Evolutionary conservation across 2,888 invertebrate genomes (phyloP), one percentile per base, ranked within the genome.

Genomic region (Oxytorus armatus): DNA sequence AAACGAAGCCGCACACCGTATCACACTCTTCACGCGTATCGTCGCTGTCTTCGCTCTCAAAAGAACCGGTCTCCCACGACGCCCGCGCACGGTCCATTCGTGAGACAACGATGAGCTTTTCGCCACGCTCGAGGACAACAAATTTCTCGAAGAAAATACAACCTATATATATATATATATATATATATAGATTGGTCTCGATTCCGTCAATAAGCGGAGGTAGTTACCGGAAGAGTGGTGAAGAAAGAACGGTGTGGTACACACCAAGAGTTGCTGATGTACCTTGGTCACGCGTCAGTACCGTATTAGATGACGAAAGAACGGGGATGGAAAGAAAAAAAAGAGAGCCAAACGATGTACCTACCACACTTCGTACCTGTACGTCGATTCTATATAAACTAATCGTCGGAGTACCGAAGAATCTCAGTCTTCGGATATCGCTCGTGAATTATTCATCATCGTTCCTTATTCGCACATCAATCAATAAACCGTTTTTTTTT

Each of bases 261-360:
- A 55, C 72, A 42, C 84, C 84, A 85, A 84, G 84, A 84, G 79
- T 85, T 86, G 85, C 61, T 42, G 63, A 73, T 63, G 86, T 87
- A 86, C 86, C 82, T 83, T 87, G 89, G 91, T 91, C 89, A 91
- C 90, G 92, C 91, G 87, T 89, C 89, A 89, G 87, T 90, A 87
- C 88, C 88, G 84, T 86, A 86, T 88, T 88, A 86, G 88, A 91
- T 88, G 88, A 88, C 85, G 76, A 69, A 73, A 76, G 42, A 36
- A 66, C 47, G 55, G 39, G 57, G 73, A 73, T 23, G 33, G 33
- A 42, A 76, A 21, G 42, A 16, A 39, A 63, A 66, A 57, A 18
- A 57, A 49, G 29, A 68, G 16, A 72, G 14, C 79, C 79, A 57
- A 72, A 74, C 85, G 88, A 80, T 72, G 66, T 80, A 53, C 51